phyloP scores from a whole-genome alignment of 2,797 vertebrate species.

The Oryzias dopingdopingensis region DNA sequence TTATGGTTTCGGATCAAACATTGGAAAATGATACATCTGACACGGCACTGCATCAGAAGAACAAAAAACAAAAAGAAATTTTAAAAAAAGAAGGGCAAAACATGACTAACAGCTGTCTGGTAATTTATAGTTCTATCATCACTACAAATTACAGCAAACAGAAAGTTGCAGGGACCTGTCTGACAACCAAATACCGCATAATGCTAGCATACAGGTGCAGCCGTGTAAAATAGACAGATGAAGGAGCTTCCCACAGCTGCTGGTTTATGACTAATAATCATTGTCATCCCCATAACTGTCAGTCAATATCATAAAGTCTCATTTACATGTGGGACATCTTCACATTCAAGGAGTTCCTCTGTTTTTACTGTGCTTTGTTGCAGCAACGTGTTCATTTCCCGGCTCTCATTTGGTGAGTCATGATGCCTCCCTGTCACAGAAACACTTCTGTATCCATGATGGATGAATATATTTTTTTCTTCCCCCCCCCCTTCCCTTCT shows the following conservation, averaged over 20 bases:
- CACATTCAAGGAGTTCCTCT: conserved; percentile 17
- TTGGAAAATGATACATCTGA: conserved; percentile 54
- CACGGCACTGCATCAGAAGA: conserved; percentile 30
- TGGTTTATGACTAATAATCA: conserved; percentile 62
- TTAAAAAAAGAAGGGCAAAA: conserved; percentile 23
- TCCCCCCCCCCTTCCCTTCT: conserved; percentile 3
- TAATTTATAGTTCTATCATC: conserved; percentile 57
- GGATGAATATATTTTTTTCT: conserved; percentile 9
- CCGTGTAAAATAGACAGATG: conserved; percentile 27
- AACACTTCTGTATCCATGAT: conserved; percentile 2
- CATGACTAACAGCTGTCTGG: conserved; percentile 50
- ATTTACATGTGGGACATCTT: conserved; percentile 34
- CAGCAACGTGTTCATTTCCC: conserved; percentile 19
- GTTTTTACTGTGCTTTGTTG: conserved; percentile 20
- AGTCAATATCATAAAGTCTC: conserved; percentile 36
- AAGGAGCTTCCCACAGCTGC: conserved; percentile 50
- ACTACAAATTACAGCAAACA: conserved; percentile 43
- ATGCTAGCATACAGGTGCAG: conserved; percentile 44
- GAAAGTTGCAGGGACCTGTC: conserved; percentile 21
- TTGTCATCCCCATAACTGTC: conserved; percentile 61
- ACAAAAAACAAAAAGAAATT: conserved; percentile 1
- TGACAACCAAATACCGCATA: conserved; percentile 25
- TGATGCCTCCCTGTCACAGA: conserved; percentile 5
- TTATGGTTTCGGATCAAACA: conserved; percentile 57
- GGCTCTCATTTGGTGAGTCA: conserved; percentile 32